phyloP scores from a whole-genome alignment of 2,113 vertebrate genomes.

The Melanocharis versteri region DNA sequence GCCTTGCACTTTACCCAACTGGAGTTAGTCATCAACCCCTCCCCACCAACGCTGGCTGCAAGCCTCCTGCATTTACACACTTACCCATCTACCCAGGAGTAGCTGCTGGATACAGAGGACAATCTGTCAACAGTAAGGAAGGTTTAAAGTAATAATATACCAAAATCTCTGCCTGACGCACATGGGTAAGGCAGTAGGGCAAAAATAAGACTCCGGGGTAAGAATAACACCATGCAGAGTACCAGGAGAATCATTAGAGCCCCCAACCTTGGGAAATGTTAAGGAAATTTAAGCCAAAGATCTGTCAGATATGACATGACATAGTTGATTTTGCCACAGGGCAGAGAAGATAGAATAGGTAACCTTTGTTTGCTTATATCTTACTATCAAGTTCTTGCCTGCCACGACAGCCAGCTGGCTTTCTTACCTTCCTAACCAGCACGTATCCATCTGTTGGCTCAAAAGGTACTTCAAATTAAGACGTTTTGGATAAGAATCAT shows the following conservation, averaged over 20 bases:
- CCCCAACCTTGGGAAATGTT: not conserved
- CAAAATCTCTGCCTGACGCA: not conserved
- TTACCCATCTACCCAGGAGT: not conserved
- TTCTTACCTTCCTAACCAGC: not conserved
- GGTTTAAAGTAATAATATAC: not conserved
- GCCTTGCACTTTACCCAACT: not conserved
- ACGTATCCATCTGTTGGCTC: not conserved
- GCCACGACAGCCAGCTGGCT: not conserved
- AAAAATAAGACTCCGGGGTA: not conserved
- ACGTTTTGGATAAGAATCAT: not conserved
- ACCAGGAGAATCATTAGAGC: not conserved
- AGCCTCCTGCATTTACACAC: not conserved
- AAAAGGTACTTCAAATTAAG: not conserved
- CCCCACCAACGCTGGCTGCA: not conserved
- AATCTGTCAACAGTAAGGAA: not conserved
- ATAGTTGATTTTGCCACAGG: not conserved
- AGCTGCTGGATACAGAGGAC: not conserved
- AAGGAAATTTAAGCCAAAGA: not conserved
- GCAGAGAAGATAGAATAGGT: not conserved
- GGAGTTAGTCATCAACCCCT: not conserved
- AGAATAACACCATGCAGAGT: not conserved
- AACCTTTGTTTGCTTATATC: not conserved
- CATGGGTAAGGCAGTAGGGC: not conserved
- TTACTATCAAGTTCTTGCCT: not conserved
- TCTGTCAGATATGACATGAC: not conserved